phyloP scores from a whole-genome alignment of 2,113 vertebrate genomes.

The Anoplopoma fimbria region DNA sequence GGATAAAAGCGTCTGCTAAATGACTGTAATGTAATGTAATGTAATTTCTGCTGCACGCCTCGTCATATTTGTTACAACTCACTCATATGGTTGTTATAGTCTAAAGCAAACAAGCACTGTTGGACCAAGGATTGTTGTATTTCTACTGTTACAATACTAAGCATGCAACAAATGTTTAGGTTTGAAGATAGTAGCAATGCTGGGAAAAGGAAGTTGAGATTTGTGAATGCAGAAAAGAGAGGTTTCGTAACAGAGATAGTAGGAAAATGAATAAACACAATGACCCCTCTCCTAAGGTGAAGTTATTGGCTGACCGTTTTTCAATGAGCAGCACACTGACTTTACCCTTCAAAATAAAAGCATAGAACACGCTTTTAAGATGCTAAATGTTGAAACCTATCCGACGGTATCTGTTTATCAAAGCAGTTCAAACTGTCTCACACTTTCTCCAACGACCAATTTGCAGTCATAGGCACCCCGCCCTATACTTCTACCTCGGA shows the following conservation, averaged over 20 bases:
- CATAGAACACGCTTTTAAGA: not conserved
- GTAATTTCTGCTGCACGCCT: not conserved
- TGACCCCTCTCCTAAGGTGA: not conserved
- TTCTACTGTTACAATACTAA: not conserved
- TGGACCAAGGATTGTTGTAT: not conserved
- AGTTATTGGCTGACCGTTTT: not conserved
- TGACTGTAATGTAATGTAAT: too few species aligned
- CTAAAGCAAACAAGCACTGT: not conserved
- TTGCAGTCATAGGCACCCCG: constrained; percentile 9
- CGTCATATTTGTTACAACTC: not conserved
- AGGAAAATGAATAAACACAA: constrained; percentile 32
- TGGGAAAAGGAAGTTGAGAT: not conserved
- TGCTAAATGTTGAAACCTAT: not conserved
- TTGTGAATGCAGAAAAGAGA: not conserved
- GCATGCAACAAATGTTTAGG: not conserved
- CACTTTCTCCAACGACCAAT: constrained; percentile 36
- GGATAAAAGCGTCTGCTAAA: too few species aligned
- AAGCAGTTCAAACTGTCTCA: constrained; percentile 26
- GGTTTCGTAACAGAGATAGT: not conserved
- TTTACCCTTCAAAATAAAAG: not conserved
- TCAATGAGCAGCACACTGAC: not conserved
- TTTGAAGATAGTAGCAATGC: not conserved
- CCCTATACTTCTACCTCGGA: not conserved
- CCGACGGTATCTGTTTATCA: constrained; percentile 22
- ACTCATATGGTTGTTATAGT: not conserved